Base-by-base conservation (phyloP, 2,888 invertebrate genomes). In the Agrenia bidenticulata region DNA sequence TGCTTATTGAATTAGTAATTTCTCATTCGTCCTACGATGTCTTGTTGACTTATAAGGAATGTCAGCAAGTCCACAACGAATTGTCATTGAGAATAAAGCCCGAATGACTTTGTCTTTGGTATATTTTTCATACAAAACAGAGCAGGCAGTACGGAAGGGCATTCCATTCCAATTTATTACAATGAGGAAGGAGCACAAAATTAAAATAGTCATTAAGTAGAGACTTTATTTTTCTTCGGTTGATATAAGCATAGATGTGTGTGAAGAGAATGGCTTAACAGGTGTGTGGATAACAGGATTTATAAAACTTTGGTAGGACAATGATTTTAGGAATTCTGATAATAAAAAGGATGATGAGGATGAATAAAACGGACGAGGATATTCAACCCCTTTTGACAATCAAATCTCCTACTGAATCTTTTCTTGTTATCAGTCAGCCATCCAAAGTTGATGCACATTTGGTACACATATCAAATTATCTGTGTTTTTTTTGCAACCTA, bases 301-400 rank as follows among this genome's bases (percentile, higher is more conserved):
- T 51, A 45, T 15, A n/a, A 45, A 45, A 17, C 19, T 5, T 4
- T n/a, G 24, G 13, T 51, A 11, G 51, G 51, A 51, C 51, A 51
- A 51, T 51, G 9, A 15, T 19, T 13, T 51, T 4, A 51, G 51
- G 51, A 51, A 51, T 51, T 51, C 51, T 15, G 23, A 23, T 9
- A 7, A 13, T 23, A 51, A 51, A 51, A 24, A 51, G 2, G 5
- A 4, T 15, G 45, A 45, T 45, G 45, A 45, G 9, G 45, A 45
- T 45, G 51, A 26, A 51, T 55, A 55, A 55, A 27, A 55, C 9
- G 27, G 55, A 51, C 11, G 57, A 59, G 59, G 59, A 59, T 59
- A 59, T 59, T 59, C 59, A 59, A 59, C 59, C 41, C 57, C 39
- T 57, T n/a, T 27, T 41, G 19, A 57, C 57, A 57, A 57, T 57